Percentiles rank a stretch among this genome's conserved stretches.
Evolutionary conservation across 1,140 invertebrate species (phyloP).

Genomic region (Brachionus plicatilis): DNA sequence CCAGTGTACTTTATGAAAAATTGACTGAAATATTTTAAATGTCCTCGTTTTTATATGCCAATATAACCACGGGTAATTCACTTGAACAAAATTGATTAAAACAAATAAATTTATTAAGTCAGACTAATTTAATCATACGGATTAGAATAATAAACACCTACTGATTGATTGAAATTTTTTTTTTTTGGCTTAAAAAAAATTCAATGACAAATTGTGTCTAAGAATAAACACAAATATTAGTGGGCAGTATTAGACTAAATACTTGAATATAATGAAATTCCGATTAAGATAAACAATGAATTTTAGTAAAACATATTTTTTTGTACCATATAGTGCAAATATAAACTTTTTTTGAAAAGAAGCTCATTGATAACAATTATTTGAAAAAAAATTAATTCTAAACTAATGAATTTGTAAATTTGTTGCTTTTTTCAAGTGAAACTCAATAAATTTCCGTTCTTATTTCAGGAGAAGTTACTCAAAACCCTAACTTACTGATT

Average conservation of each 20-base stretch:
- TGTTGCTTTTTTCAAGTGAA: background rate
- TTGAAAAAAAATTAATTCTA: background rate
- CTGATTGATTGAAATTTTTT: background rate
- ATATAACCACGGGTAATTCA: background rate
- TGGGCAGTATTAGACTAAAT: background rate
- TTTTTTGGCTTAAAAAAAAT: background rate
- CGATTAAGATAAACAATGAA: background rate
- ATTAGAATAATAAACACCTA: background rate
- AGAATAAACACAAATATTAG: background rate
- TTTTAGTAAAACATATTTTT: background rate
- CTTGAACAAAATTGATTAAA: background rate
- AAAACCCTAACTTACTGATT: too few species aligned
- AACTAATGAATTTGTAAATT: background rate
- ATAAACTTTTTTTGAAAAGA: background rate
- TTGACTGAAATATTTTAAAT: background rate
- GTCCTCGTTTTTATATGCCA: background rate
- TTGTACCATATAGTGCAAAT: background rate
- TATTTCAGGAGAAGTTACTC: too few species aligned
- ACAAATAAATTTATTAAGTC: background rate
- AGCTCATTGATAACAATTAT: background rate
- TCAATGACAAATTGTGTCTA: background rate
- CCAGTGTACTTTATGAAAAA: background rate
- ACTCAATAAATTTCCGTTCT: too few species aligned
- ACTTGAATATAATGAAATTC: background rate
- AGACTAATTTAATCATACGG: background rate